phyloP scores from a whole-genome alignment of 1,140 invertebrate genomes.

The Sminthurides bifidus region DNA sequence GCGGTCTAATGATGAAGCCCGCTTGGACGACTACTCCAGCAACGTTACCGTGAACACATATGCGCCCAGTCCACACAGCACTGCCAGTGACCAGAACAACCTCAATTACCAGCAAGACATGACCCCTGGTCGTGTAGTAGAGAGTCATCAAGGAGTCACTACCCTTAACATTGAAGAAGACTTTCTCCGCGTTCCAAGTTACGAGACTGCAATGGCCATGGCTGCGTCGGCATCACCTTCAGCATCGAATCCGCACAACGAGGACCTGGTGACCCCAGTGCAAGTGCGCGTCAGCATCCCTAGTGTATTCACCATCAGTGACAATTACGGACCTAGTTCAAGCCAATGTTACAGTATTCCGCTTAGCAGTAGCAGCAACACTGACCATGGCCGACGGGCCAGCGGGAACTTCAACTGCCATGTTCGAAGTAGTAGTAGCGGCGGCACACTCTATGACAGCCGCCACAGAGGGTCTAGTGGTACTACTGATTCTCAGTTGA shows the following conservation, averaged over 20 bases:
- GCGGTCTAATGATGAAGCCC: too few relatives aligned
- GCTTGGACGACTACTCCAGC: too few relatives aligned
- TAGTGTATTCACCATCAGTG: too few relatives aligned
- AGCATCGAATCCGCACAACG: background rate
- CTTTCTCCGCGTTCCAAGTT: background rate
- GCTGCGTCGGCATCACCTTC: too few relatives aligned
- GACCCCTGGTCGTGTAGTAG: background rate
- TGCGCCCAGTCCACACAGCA: constrained; percentile 5
- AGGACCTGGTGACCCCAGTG: background rate
- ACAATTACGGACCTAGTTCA: too few relatives aligned
- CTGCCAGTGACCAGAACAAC: background rate
- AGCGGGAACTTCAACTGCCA: background rate
- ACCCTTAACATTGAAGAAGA: background rate
- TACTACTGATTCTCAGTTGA: background rate
- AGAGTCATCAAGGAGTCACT: background rate
- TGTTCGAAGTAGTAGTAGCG: background rate
- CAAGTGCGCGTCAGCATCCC: too few relatives aligned
- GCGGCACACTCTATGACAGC: background rate
- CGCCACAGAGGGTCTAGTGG: background rate
- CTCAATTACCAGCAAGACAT: background rate
- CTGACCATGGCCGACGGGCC: background rate
- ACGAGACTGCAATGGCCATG: too few relatives aligned
- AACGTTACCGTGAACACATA: background rate
- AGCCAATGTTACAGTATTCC: too few relatives aligned
- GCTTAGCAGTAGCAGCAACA: background rate